Conservation (phyloP, 2,888 invertebrate genomes). For the Heliconius ethilla region DNA sequence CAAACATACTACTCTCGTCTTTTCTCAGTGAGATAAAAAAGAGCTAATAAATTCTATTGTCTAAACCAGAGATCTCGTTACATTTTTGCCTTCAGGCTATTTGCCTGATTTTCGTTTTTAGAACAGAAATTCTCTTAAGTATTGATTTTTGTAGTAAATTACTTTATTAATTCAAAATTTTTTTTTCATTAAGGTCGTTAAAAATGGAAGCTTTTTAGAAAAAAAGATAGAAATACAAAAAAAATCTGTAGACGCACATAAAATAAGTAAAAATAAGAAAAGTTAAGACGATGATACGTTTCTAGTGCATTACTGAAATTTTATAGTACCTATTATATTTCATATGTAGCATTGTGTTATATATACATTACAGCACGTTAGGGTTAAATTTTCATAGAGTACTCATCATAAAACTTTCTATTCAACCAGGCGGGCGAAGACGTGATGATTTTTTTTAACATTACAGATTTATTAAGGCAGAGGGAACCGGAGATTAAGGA, state of each 20-base stretch:
- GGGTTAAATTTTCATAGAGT: no score
- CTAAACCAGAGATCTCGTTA: conserved; percentile 5
- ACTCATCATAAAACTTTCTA: no score
- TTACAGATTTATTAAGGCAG: no score
- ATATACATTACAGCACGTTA: no score
- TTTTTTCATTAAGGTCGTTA: not conserved
- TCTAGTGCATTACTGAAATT: not conserved
- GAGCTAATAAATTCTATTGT: not conserved
- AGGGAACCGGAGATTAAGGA: no score
- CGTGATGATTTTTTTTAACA: no score
- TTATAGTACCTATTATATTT: no score
- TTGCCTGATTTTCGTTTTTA: not conserved
- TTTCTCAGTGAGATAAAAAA: not conserved
- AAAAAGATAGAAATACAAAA: not conserved
- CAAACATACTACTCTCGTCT: not conserved
- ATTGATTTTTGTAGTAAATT: no score
- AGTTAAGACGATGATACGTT: not conserved
- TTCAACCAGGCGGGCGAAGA: no score
- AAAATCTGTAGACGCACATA: not conserved
- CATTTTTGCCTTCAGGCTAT: not conserved
- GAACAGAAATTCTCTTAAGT: not conserved
- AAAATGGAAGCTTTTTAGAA: not conserved
- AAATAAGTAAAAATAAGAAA: not conserved
- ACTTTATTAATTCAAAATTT: not conserved
- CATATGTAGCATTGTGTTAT: no score